These are phyloP conservation scores for Zoanthus solanderi DNA, from an alignment of 92 coral and sea anemone species.

Conservation along the genomic window DNA sequence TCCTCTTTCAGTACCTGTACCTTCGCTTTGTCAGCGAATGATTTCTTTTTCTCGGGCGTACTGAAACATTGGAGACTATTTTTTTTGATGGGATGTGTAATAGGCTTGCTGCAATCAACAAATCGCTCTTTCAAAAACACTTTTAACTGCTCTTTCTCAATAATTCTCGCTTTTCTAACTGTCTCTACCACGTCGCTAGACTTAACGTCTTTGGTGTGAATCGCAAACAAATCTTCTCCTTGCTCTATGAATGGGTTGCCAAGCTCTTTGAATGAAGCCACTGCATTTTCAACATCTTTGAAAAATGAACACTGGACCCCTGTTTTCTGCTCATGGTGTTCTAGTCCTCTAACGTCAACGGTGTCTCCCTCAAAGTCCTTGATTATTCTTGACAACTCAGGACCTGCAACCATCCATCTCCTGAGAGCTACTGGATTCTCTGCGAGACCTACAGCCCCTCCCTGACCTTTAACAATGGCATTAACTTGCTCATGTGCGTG, in stretches of 20 bases:
- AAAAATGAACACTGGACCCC: conserved; percentile 26
- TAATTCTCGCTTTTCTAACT: conserved; percentile 15
- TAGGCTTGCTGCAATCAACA: too few species aligned
- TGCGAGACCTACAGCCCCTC: too few species aligned
- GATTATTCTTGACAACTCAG: conserved; percentile 65
- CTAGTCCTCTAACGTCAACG: conserved; percentile 25
- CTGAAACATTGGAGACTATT: too few species aligned
- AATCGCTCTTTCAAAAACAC: conserved; percentile 22
- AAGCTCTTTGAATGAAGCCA: conserved; percentile 34
- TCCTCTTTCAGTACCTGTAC: too few species aligned
- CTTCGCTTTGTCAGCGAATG: too few species aligned
- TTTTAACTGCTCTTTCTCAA: not conserved
- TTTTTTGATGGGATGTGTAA: too few species aligned
- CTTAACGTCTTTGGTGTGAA: conserved; percentile 53
- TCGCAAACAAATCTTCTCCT: conserved; percentile 38
- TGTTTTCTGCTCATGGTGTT: conserved; percentile 39
- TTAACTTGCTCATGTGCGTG: conserved; percentile 76
- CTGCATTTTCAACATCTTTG: conserved; percentile 34
- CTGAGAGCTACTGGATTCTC: too few species aligned
- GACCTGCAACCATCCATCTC: conserved; percentile 79
- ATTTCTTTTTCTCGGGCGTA: too few species aligned
- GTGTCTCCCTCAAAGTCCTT: conserved; percentile 61
- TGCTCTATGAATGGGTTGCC: conserved; percentile 34
- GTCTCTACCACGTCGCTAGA: not conserved
- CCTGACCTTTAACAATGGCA: too few species aligned